Evolutionary conservation across 1,140 invertebrate species (phyloP), one percentile per base, ranked within the genome.

Genomic region (Drosophila pachea): DNA sequence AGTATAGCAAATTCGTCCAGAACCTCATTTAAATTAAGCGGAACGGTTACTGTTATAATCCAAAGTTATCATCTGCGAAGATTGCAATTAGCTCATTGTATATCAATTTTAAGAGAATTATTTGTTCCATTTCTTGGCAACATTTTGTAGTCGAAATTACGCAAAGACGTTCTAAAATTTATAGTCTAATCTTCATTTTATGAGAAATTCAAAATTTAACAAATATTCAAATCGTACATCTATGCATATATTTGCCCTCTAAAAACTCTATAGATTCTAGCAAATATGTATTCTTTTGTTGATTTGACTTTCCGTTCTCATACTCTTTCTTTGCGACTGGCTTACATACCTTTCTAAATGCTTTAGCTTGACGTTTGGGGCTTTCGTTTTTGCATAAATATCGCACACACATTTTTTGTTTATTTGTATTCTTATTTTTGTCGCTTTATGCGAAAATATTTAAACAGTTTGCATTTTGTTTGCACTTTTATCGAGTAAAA

Each of bases 401-500:
- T 72, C 49, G 55, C 56, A 68, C 59, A 50, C 79, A 84, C 70
- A 65, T 42, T 64, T 54, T 68, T 36, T 38, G 32, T 58, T 52
- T 55, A 52, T 58, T 52, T 55, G 52, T 36, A 53, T 66, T 66
- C 22, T 45, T 61, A 42, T 54, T 50, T 69, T 54, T 59, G 32
- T 59, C 12, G 16, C 12, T 56, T 60, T 60, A 12, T 59, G 73
- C 54, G 59, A 68, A 74, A 76, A 76, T 83, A 86, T 84, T 84
- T 84, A 76, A 76, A 86, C 81, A 84, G 79, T 76, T 84, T 84
- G 78, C 16, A 52, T 69, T 72, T 59, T 79, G 69, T 83, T 83
- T 78, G 59, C 68, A 70, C 62, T 71, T 55, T 36, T 35, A 62
- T 22, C 22, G 22, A 22, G 22, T 22, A 22, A 22, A 22, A 22